phyloP scores from a whole-genome alignment of 1,140 invertebrate genomes.

The Condylostylus longicornis region DNA sequence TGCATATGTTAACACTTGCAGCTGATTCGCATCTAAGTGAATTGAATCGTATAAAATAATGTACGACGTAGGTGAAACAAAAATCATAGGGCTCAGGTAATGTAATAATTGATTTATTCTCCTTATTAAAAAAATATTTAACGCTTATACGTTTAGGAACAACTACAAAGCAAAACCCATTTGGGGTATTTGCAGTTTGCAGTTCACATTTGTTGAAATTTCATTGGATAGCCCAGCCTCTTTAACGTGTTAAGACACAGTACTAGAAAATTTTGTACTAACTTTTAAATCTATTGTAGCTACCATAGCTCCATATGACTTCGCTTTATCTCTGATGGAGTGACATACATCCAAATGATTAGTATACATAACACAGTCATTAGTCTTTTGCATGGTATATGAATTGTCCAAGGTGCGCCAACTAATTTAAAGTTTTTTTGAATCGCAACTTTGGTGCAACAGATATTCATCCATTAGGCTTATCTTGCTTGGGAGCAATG shows the following conservation, averaged over 20 bases:
- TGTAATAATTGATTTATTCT: slow-evolving; percentile 67
- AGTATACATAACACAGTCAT: too few species aligned
- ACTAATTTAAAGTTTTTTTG: slow-evolving; percentile 83
- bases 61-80: slow-evolving; percentile 69
- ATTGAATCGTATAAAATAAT: slow-evolving; percentile 55
- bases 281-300: slow-evolving; percentile 47
- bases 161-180: slow-evolving; percentile 51
- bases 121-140: slow-evolving; percentile 38
- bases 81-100: slow-evolving; percentile 72
- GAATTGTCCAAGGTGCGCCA: slow-evolving; percentile 65
- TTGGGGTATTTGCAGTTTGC: slow-evolving; percentile 39
- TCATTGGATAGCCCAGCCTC: slow-evolving; percentile 57
- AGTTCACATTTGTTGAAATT: slow-evolving; percentile 42
- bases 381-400: slow-evolving; percentile 46
- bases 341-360: slow-evolving; percentile 82
- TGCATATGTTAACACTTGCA: slow-evolving; percentile 64
- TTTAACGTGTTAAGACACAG: slow-evolving; percentile 48
- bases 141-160: slow-evolving; percentile 59
- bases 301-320: slow-evolving; percentile 60
- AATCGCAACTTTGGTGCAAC: slow-evolving; percentile 78
- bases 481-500: slow-evolving; percentile 38
- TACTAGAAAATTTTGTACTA: slow-evolving; percentile 51
- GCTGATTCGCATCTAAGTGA: slow-evolving; percentile 42
- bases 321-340: slow-evolving; percentile 44
- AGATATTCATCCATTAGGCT: slow-evolving; percentile 37